Base-by-base conservation (phyloP, 2,888 invertebrate species). In the Brenthis ino region DNA sequence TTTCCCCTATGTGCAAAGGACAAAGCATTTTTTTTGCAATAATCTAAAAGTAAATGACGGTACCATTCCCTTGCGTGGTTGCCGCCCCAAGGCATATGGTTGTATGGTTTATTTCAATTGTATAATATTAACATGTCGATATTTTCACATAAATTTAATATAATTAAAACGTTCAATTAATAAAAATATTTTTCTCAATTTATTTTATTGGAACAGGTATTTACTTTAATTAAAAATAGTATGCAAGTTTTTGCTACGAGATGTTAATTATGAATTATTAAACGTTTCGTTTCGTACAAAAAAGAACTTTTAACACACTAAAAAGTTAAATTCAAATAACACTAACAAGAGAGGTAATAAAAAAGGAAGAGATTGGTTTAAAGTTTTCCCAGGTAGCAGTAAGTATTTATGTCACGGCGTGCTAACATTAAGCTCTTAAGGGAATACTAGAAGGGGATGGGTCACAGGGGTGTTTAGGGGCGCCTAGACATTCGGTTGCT, bases 331-430 rank as follows among this genome's bases (percentile, higher is more conserved):
- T 69, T 77, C 72, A 70, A 74, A 71, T 72, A 73, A 73, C 70
- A 76, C 75, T 76, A 75, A 76, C 77, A 75, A 77, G 77, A 83
- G 78, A 76, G 78, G 80, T 81, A 84, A 85, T 86, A 85, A 85
- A 85, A 85, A 78, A 76, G 80, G 82, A 84, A 82, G 82, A 79
- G 81, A 85, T 80, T 81, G 80, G 83, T 88, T 87, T 83, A 85
- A 89, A 85, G 79, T 87, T 88, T 82, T 76, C 74, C 77, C 82
- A 85, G 86, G 85, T 87, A 85, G 37, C 37, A 86, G 87, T 88
- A 88, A 86, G 87, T 88, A 88, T 90, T 87, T 89, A 87, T 87
- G 85, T 86, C 83, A 86, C 83, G 81, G 80, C 81, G 86, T 85
- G 87, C 84, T 85, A 88, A 87, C 85, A 85, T 83, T 79, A 81